Percentiles rank a stretch among this genome's conserved stretches.
phyloP scores from a whole-genome alignment of 2,113 vertebrate genomes.

The Rhinogobius similis region DNA sequence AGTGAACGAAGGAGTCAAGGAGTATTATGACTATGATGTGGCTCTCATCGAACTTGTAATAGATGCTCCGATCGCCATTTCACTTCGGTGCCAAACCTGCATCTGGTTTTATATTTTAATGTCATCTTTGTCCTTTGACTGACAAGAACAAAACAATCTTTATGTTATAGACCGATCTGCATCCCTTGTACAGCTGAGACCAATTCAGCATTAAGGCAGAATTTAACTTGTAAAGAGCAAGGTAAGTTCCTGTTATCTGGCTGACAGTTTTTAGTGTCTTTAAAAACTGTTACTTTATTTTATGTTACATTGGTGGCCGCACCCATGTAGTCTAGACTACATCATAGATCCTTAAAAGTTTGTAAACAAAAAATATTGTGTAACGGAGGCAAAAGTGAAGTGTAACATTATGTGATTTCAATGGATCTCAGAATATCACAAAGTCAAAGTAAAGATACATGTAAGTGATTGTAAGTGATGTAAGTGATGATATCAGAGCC shows the following conservation, averaged over 20 bases:
- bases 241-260: constrained; percentile 41
- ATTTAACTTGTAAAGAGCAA: constrained; percentile 65
- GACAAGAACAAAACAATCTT: neutral
- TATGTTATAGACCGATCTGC: constrained; percentile 72
- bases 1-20: constrained; percentile 6
- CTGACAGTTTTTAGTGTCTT: no score
- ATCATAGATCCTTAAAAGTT: no score
- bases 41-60: constrained; percentile 68
- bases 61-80: neutral
- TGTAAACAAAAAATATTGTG: no score
- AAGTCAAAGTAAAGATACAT: no score
- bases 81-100: constrained; percentile 32
- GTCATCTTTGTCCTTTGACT: neutral
- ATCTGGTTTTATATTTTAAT: neutral
- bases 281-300: no score
- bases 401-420: no score
- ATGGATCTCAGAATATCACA: no score
- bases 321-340: no score
- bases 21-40: constrained; percentile 79
- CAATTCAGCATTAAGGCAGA: constrained; percentile 61
- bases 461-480: no score
- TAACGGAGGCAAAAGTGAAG: no score
- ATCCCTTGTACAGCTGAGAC: constrained; percentile 77
- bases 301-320: no score
- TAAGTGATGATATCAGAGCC: no score